Percentiles rank a stretch among this genome's conserved stretches.
phyloP scores from a whole-genome alignment of 1,140 invertebrate genomes.

The Arctopsyche grandis region DNA sequence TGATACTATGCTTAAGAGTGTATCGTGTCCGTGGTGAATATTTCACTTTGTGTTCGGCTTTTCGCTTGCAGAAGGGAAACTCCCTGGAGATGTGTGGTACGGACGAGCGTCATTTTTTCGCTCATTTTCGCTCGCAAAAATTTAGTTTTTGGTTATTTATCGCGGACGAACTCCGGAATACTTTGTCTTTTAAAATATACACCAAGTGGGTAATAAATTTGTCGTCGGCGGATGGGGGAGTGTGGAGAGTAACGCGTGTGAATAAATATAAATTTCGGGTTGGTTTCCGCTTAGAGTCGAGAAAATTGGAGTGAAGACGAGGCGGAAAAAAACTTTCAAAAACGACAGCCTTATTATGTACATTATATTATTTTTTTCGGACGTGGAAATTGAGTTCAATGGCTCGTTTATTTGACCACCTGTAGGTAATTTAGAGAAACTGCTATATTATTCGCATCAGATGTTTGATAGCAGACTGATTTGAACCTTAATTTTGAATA shows the following conservation, averaged over 20 bases:
- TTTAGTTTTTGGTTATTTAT: conserved; percentile 34
- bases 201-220: conserved; percentile 38
- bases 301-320: conserved; percentile 39
- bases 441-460: too few species aligned
- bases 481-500: too few species aligned
- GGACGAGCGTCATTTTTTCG: background rate
- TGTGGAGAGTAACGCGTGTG: conserved; percentile 8
- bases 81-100: background rate
- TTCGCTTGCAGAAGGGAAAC: background rate
- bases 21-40: background rate
- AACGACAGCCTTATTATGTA: too few species aligned
- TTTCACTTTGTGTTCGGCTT: background rate
- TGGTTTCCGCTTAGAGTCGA: conserved; percentile 33
- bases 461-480: too few species aligned
- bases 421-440: too few species aligned
- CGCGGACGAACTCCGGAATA: conserved; percentile 11
- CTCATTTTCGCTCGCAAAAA: conserved; percentile 21
- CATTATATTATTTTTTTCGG: too few species aligned
- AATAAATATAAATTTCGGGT: conserved; percentile 42
- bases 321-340: conserved; percentile 2
- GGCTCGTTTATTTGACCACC: too few species aligned
- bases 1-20: background rate
- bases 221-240: background rate
- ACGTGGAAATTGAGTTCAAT: too few species aligned
- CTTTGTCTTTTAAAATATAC: conserved; percentile 40